A percentile compares a stretch with the other conserved stretches of the same genome.
Evolutionary conservation across 1,140 invertebrate species (phyloP).

Genomic region (Bombus sylvicola): DNA sequence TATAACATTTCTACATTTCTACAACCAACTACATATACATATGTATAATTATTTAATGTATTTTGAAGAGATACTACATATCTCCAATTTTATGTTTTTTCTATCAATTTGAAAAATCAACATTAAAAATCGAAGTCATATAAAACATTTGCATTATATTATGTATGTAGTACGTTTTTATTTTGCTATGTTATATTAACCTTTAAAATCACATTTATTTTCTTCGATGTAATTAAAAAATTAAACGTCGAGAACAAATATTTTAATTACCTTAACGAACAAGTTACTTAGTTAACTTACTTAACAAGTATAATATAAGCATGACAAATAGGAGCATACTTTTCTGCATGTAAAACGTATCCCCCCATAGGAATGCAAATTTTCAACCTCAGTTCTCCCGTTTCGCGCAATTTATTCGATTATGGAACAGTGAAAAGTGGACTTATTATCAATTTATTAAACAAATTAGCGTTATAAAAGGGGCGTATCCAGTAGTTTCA

Average conservation of each 20-base stretch:
- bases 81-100: background rate
- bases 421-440: background rate
- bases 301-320: no score
- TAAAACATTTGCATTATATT: background rate
- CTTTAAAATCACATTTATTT: background rate
- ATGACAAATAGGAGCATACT: background rate
- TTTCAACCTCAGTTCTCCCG: background rate
- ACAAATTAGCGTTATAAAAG: constrained; percentile 24
- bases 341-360: background rate
- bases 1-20: background rate
- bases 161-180: background rate
- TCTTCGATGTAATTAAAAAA: background rate
- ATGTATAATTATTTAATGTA: background rate
- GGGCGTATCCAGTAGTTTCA: background rate
- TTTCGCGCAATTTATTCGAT: background rate
- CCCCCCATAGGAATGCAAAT: background rate
- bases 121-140: background rate
- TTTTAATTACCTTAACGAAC: background rate
- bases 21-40: background rate
- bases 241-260: background rate
- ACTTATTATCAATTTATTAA: constrained; percentile 43
- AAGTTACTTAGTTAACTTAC: no score
- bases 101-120: background rate
- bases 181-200: background rate
- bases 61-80: background rate